Conservation (phyloP, 2,797 vertebrate genomes). For the Etheostoma perlongum region DNA sequence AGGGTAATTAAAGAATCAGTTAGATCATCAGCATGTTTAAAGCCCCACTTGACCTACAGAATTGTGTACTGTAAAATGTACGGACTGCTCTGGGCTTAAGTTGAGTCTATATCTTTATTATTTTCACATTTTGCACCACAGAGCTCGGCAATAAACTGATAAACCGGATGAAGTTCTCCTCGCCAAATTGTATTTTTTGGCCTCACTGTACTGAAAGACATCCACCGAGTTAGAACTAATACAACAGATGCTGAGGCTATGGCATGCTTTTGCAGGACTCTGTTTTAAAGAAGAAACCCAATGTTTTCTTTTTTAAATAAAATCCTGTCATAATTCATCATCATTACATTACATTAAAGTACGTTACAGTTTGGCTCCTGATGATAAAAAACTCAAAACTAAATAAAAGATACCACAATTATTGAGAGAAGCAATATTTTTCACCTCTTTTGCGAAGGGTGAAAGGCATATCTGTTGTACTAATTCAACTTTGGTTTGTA, state of each 20-base stretch:
- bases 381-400: constrained; percentile 12
- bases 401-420: constrained; percentile 11
- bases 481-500: constrained; percentile 45
- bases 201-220: constrained; percentile 22
- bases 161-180: constrained; percentile 58
- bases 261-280: neutral
- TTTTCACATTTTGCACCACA: constrained; percentile 23
- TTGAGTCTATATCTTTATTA: neutral
- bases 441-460: constrained; percentile 29
- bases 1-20: constrained; percentile 11
- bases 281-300: neutral
- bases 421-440: constrained; percentile 2
- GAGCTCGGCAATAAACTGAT: constrained; percentile 32
- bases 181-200: constrained; percentile 27
- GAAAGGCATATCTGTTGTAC: constrained; percentile 33
- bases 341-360: neutral
- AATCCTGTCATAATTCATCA: constrained; percentile 16
- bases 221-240: neutral
- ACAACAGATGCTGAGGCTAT: constrained; percentile 7
- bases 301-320: constrained; percentile 13
- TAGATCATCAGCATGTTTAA: constrained; percentile 22
- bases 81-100: constrained; percentile 11
- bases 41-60: constrained; percentile 46
- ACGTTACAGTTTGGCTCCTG: neutral
- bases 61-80: constrained; percentile 54